Base-by-base conservation (phyloP, 2,888 invertebrate genomes). In the Apeira syringaria region DNA sequence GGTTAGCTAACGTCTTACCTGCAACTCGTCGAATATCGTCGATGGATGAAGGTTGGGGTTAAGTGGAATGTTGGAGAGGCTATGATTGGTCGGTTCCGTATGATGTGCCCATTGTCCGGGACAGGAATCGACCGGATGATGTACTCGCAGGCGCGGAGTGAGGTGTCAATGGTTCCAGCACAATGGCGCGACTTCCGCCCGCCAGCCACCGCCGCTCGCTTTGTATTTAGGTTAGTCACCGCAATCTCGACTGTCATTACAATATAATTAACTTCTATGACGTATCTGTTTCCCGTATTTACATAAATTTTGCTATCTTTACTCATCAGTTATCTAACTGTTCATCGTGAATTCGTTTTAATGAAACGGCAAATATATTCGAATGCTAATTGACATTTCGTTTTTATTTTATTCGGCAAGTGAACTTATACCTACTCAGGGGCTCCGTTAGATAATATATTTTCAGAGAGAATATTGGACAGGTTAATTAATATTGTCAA, bases 191-290 rank as follows among this genome's bases (percentile, higher is more conserved):
- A 74, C 76, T 86, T 88, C 88, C 88, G 88, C 73, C 66, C 68
- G 63, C 59, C 62, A 65, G 66, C 68, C 75, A 74, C 70, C 70
- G 74, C 64, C 62, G 50, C 66, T 67, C 74, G 79, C 81, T 87
- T 88, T 87, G 87, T 86, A 87, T 88, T 84, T 87, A 81, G 87
- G 88, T 87, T 88, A 87, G 79, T 86, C 87, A 87, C 87, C 85
- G 82, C 80, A 72, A 84, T 85, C 81, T 80, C 82, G 64, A 69
- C 79, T 77, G 76, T 69, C 74, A 80, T 84, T 85, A 79, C 74
- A 80, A 83, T 82, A 74, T 79, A 84, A 85, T 84, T 85, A 85
- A 78, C 80, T 75, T 69, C 57, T 62, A 67, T 74, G 72, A 74
- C 77, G 73, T 72, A 68, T 67, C 50, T 56, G 47, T 61, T 63